Evolutionary conservation across 2,113 vertebrate genomes (phyloP).

Genomic region (Pedionomus torquatus): DNA sequence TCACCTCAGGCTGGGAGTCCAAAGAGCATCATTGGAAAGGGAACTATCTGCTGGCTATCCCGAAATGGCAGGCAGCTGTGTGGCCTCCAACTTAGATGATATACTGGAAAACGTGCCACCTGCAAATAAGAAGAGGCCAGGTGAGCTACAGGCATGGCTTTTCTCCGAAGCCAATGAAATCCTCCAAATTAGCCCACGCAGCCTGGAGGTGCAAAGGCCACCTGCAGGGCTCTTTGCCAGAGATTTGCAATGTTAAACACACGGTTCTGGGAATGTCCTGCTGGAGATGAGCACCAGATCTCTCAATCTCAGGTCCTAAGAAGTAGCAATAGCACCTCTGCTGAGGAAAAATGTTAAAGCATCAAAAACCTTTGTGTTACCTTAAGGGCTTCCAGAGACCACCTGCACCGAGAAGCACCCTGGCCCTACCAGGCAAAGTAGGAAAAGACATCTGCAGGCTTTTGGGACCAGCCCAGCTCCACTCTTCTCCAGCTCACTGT

Average conservation of each 20-base stretch:
- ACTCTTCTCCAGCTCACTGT: accelerated
- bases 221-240: neutral
- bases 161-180: neutral
- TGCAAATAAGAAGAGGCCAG: neutral
- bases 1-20: neutral
- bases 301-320: neutral
- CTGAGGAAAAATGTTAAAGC: neutral
- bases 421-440: too few relatives aligned
- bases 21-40: neutral
- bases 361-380: accelerated
- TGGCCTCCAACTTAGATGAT: neutral
- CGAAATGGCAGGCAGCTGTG: neutral
- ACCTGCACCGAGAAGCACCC: neutral
- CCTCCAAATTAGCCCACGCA: accelerated
- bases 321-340: accelerated
- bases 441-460: neutral
- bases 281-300: neutral
- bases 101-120: neutral
- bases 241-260: accelerated
- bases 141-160: neutral
- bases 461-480: neutral
- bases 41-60: neutral
- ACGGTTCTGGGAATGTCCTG: accelerated
- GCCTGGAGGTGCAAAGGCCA: neutral
- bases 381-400: neutral